Evolutionary conservation across 2,888 invertebrate species (phyloP), one percentile per base, ranked within the genome.

Genomic region (Catocala sponsa): DNA sequence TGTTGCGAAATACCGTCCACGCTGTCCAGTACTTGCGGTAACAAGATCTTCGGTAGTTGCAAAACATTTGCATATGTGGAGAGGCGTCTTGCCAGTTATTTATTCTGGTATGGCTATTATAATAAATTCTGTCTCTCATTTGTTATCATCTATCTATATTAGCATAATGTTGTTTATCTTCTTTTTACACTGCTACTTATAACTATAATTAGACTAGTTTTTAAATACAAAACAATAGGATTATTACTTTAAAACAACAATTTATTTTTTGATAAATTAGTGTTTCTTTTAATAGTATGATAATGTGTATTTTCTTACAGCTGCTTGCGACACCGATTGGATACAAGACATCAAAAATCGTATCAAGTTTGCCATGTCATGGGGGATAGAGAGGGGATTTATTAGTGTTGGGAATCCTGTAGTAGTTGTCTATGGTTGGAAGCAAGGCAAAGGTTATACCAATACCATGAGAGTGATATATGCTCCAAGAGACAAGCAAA

Each of bases 381-480:
- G 96, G 85, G 97, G 96, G 5, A 95, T 96, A 83, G 88, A 90
- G 6, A 89, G 92, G 38, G 96, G 96, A 0, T 96, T 97, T 80
- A 91, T 97, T 41, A 91, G 95, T 71, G 91, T 95, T 11, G 97
- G 97, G 0, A 97, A 98, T 80, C 95, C 96, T 0, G 81, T 98
- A 6, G 95, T 98, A 33, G 88, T 97, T 12, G 95, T 98, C n/a
- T 96, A 95, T n/a, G 97, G 97, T 0, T 96, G 96, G 95, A 95
- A 95, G 71, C 95, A 96, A 59, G 96, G 96, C 0, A 90, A 95
- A 0, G 96, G 96, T 0, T 96, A 95, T 79, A 96, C 97, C 0
- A 97, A 97, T 82, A 96, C 96, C 0, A 95, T 97, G 93, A 92
- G 96, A 69, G 91, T 97, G 6, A 85, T 95, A 11, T 96, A 96